These are phyloP conservation scores for Luffia ferchaultella DNA, from an alignment of 2,888 invertebrate genomes.

Conservation along the genomic window DNA sequence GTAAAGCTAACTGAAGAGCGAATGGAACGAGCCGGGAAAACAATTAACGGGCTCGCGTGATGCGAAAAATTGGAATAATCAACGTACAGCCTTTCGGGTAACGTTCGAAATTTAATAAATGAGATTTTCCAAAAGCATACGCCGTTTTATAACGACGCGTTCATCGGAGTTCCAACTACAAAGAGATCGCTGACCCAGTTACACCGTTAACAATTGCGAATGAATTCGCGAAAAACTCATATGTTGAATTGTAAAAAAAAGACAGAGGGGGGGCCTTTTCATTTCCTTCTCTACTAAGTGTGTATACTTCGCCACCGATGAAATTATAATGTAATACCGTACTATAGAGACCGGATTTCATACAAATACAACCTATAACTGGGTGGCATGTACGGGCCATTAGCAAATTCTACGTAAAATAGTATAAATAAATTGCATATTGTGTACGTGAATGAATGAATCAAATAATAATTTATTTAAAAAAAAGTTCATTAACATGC, in stretches of 20 bases:
- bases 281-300: too few species aligned
- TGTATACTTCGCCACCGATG: too few species aligned
- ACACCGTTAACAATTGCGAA: neutral
- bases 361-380: too few species aligned
- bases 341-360: too few species aligned
- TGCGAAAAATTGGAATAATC: conserved; percentile 55
- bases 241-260: neutral
- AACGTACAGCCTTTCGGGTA: conserved; percentile 33
- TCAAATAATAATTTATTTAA: too few species aligned
- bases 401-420: too few species aligned
- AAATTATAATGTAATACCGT: too few species aligned
- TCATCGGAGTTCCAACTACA: conserved; percentile 6
- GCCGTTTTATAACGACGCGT: conserved; percentile 6
- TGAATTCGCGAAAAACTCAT: neutral
- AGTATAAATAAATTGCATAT: too few species aligned
- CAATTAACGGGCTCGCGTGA: conserved; percentile 45
- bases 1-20: conserved; percentile 57
- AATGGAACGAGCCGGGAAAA: conserved; percentile 45
- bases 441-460: too few species aligned
- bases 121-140: conserved; percentile 30
- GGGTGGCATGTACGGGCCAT: too few species aligned
- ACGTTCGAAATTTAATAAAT: conserved; percentile 39
- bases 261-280: too few species aligned
- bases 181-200: conserved; percentile 19
- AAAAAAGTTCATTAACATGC: too few species aligned